A percentile compares a stretch with the other conserved stretches of the same genome.
Evolutionary conservation across 2,888 invertebrate species (phyloP).

Genomic region (Glyphotaelius pellucidus): DNA sequence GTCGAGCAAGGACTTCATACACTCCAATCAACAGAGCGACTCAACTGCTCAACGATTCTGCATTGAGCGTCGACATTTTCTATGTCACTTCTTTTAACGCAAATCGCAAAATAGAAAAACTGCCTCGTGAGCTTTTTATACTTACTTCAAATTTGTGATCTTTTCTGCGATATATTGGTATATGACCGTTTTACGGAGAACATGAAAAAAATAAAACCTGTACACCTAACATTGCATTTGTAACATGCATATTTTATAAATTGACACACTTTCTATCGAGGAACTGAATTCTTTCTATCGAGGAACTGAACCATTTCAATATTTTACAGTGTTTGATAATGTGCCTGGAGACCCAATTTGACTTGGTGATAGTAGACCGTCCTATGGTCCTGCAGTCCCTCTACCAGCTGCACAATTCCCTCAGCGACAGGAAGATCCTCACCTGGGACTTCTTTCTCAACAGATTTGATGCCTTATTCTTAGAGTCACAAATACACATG

Average conservation of each 20-base stretch:
- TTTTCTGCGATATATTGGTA: too few species aligned
- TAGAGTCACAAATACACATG: slow-evolving; percentile 96
- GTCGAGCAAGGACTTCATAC: too few species aligned
- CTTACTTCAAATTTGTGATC: too few species aligned
- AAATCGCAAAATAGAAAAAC: too few species aligned
- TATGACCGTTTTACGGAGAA: too few species aligned
- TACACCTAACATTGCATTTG: too few species aligned
- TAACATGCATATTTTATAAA: not conserved
- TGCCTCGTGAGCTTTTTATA: too few species aligned
- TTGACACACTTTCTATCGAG: not conserved
- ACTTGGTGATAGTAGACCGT: slow-evolving; percentile 96
- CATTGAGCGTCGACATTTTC: too few species aligned
- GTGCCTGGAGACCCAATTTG: slow-evolving; percentile 98
- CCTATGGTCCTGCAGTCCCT: slow-evolving; percentile 97
- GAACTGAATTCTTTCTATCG: not conserved
- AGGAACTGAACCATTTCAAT: not conserved
- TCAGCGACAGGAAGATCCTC: slow-evolving; percentile 92
- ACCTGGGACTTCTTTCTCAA: slow-evolving; percentile 99
- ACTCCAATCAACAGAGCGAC: too few species aligned
- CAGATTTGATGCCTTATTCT: slow-evolving; percentile 94
- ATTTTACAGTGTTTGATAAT: slow-evolving; percentile 86
- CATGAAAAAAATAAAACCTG: too few species aligned
- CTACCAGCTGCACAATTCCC: slow-evolving; percentile 94
- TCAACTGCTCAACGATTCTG: too few species aligned
- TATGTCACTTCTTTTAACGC: too few species aligned